Base-by-base conservation (phyloP, 2,113 vertebrate species). In the Oceanodroma tethys region DNA sequence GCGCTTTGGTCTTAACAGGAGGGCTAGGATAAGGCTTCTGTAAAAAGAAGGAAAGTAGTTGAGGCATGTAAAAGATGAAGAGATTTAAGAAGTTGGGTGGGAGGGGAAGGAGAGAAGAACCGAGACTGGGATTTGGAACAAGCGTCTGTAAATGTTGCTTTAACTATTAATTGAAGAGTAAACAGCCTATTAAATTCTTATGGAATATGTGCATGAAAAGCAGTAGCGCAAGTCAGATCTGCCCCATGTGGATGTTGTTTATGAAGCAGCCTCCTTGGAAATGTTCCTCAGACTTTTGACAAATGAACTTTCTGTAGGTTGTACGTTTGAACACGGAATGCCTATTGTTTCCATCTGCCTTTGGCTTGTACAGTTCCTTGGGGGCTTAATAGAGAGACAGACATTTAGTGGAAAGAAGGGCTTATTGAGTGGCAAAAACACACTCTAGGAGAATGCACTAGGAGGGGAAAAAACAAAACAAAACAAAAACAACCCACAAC, bases 271-370 rank as follows among this genome's bases (percentile, higher is more conserved):
- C 81, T 97, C 94, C 72, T 94, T 93, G 81, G 92, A 95, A 96
- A 80, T 30, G 63, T 83, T 96, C 93, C 81, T 88, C 47, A 88
- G 52, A 86, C 96, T 98, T 95, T 63, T 94, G 95, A 97, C 95
- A 97, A 93, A 97, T 92, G 82, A 97, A 97, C n/a, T 90, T 96
- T 95, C 70, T 96, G 92, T 86, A 96, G 90, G 45, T 45, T 92
- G 68, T 96, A 93, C 60, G 2, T 91, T 89, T 95, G 89, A 97
- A 98, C 76, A 86, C 2, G 42, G 71, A 95, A 62, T 45, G 78
- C 89, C 94, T 96, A 91, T 96, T 95, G 95, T 96, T 96, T 96
- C 94, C 86, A 93, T 94, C 93, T 98, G 96, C 93, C 95, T 90
- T 95, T 93, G 88, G 85, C 88, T 97, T 91, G 67, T 95, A 89